Evolutionary conservation across 2,888 invertebrate genomes (phyloP).

Genomic region (Empis livida): DNA sequence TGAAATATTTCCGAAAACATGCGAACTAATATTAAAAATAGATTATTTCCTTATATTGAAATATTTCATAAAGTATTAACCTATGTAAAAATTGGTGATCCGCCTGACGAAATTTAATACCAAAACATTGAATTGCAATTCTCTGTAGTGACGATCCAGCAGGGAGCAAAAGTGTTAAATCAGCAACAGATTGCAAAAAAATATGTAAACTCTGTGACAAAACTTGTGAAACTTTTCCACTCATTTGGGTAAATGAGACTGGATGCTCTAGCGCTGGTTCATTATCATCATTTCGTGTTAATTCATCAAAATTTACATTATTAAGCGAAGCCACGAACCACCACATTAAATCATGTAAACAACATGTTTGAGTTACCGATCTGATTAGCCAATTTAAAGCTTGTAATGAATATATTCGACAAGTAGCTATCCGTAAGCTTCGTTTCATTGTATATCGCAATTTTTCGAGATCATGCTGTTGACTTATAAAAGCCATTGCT

Average conservation of each 20-base stretch:
- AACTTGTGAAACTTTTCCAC: constrained; percentile 53
- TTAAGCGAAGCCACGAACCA: constrained; percentile 85
- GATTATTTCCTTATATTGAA: not conserved
- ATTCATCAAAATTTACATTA: constrained; percentile 40
- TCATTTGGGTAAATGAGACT: constrained; percentile 62
- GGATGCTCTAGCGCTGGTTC: constrained; percentile 52
- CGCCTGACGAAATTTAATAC: constrained; percentile 72
- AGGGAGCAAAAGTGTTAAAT: constrained; percentile 78
- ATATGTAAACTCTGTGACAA: constrained; percentile 69
- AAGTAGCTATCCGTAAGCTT: constrained; percentile 64
- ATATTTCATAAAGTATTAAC: constrained; percentile 18
- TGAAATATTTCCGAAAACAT: constrained; percentile 92
- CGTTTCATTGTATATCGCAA: constrained; percentile 79
- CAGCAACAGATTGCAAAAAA: constrained; percentile 80
- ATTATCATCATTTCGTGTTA: constrained; percentile 24
- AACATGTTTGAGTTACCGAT: constrained; percentile 79
- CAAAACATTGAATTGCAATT: constrained; percentile 90
- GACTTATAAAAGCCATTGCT: constrained; percentile 74
- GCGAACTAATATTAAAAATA: constrained; percentile 37
- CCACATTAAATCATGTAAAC: constrained; percentile 92
- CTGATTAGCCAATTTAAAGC: constrained; percentile 91
- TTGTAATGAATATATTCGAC: constrained; percentile 80
- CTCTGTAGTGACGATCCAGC: constrained; percentile 78
- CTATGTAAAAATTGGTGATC: constrained; percentile 86
- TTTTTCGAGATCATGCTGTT: constrained; percentile 72